These are phyloP conservation scores for Drosophila atroscutellata DNA, from an alignment of 2,888 invertebrate species.

Conservation along the genomic window DNA sequence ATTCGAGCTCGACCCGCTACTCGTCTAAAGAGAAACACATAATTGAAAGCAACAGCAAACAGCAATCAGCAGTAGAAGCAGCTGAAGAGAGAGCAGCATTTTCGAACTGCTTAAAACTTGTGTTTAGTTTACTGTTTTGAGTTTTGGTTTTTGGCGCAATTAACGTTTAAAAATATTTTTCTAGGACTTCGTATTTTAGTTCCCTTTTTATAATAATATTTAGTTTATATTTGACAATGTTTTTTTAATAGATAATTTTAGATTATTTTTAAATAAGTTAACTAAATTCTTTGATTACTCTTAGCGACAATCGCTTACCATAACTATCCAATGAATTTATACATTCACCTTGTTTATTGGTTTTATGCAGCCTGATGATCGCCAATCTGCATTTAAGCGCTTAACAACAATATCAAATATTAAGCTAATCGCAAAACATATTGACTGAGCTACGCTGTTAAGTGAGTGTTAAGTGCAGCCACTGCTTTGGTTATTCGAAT, in stretches of 20 bases:
- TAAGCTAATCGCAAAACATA: slow-evolving; percentile 12
- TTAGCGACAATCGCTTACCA: neutral
- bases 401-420: slow-evolving; percentile 11
- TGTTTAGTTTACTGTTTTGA: slow-evolving; percentile 18
- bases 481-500: slow-evolving; percentile 49
- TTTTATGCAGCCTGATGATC: slow-evolving; percentile 22
- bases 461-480: neutral
- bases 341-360: neutral
- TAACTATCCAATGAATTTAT: neutral
- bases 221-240: too few relatives aligned
- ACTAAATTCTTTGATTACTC: neutral
- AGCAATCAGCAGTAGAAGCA: neutral
- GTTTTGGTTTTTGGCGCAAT: neutral
- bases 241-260: neutral
- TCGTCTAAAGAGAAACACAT: slow-evolving; percentile 22
- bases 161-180: neutral
- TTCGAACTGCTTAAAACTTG: slow-evolving; percentile 14
- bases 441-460: slow-evolving; percentile 17
- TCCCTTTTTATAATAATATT: neutral
- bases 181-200: neutral
- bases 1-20: slow-evolving; percentile 16
- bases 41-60: slow-evolving; percentile 6
- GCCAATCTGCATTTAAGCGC: slow-evolving; percentile 13
- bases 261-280: neutral
- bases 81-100: slow-evolving; percentile 12